These are phyloP conservation scores for Protodeltote pygarga DNA, from an alignment of 2,888 invertebrate species.

Conservation along the genomic window DNA sequence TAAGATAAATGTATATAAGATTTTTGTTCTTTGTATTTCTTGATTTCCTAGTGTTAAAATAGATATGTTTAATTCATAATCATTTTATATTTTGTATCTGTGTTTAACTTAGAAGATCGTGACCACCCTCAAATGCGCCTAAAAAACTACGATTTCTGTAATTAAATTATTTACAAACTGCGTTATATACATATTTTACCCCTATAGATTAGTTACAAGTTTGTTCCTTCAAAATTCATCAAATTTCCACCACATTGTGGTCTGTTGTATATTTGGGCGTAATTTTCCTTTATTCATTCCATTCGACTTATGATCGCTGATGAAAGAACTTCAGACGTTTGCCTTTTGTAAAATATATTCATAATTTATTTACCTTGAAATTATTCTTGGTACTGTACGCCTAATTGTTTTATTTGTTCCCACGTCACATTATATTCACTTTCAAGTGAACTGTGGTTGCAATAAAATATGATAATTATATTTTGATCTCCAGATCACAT, in stretches of 20 bases:
- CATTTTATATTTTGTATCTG: constrained; percentile 8
- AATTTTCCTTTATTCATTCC: constrained; percentile 47
- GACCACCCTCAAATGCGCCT: too few species aligned
- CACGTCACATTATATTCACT: constrained; percentile 8
- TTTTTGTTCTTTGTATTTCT: neutral
- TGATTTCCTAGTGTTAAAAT: too few species aligned
- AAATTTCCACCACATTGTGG: constrained; percentile 37
- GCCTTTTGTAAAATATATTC: neutral
- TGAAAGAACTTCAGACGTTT: constrained; percentile 26
- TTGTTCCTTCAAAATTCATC: constrained; percentile 27
- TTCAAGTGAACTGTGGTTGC: constrained; percentile 11
- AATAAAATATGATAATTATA: constrained; percentile 5
- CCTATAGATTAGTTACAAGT: constrained; percentile 22
- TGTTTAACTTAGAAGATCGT: constrained; percentile 10
- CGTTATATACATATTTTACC: constrained; percentile 22
- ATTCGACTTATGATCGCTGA: constrained; percentile 24
- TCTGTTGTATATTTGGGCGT: constrained; percentile 51
- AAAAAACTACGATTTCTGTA: too few species aligned
- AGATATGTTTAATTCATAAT: too few species aligned
- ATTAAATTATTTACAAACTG: constrained; percentile 49
- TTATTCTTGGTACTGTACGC: neutral
- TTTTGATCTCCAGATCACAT: constrained; percentile 13
- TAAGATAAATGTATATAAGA: too few species aligned
- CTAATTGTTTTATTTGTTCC: constrained; percentile 11
- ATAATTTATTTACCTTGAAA: constrained; percentile 9